Evolutionary conservation across 2,888 invertebrate genomes (phyloP).

Genomic region (Drosophila mercatorum): DNA sequence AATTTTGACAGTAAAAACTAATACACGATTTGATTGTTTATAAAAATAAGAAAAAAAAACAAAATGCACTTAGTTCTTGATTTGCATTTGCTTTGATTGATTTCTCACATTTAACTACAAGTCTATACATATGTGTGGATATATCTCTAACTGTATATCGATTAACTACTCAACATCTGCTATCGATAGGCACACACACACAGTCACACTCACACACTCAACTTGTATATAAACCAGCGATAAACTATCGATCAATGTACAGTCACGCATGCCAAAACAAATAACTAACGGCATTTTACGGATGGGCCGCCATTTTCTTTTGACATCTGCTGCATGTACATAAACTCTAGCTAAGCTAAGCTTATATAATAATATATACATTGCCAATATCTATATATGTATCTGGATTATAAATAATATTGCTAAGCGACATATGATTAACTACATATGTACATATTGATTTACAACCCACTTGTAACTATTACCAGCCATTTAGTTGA

Average conservation of each 20-base stretch:
- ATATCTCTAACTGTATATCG: slow-evolving; percentile 2
- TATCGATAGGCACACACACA: slow-evolving; percentile 9
- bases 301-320: slow-evolving; percentile 42
- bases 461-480: slow-evolving; percentile 10
- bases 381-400: not conserved
- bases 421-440: slow-evolving; percentile 2
- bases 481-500: slow-evolving; percentile 18
- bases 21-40: slow-evolving; percentile 44
- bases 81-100: slow-evolving; percentile 52
- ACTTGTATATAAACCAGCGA: slow-evolving; percentile 45
- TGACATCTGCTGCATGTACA: slow-evolving; percentile 43
- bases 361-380: slow-evolving; percentile 2
- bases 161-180: not conserved
- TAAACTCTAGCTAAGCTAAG: not conserved
- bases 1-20: slow-evolving; percentile 32
- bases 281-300: slow-evolving; percentile 7
- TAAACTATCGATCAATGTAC: slow-evolving; percentile 44
- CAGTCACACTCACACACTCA: slow-evolving; percentile 9
- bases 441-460: slow-evolving; percentile 7
- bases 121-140: not conserved
- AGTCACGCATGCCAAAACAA: slow-evolving; percentile 53
- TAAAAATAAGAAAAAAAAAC: not conserved
- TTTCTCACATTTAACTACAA: slow-evolving; percentile 10
- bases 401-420: slow-evolving; percentile 1
- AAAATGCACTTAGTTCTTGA: slow-evolving; percentile 22